These are phyloP conservation scores for Platycheirus albimanus DNA, from an alignment of 2,888 invertebrate genomes.

Conservation along the genomic window DNA sequence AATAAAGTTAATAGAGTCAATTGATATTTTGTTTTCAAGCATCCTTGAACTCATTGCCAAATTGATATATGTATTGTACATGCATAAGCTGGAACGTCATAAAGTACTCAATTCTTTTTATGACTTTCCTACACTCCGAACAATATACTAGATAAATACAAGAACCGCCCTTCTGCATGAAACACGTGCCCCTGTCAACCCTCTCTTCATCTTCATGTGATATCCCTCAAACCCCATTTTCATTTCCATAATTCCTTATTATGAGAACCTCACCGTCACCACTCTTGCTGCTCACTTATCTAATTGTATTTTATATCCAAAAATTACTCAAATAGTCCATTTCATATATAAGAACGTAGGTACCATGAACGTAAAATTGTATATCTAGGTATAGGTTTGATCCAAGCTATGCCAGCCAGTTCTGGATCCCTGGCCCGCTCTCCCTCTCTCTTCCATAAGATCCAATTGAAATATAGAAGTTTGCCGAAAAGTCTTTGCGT, in stretches of 20 bases:
- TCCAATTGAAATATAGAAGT: slow-evolving; percentile 38
- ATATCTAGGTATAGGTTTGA: not conserved
- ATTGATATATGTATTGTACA: slow-evolving; percentile 2
- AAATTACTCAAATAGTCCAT: slow-evolving; percentile 61
- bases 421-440: too few species aligned
- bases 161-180: not conserved
- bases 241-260: slow-evolving; percentile 58
- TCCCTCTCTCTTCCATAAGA: not conserved
- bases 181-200: not conserved
- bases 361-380: slow-evolving; percentile 13
- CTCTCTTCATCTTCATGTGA: not conserved
- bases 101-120: not conserved
- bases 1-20: not conserved
- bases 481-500: slow-evolving; percentile 45
- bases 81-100: not conserved
- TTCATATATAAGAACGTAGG: slow-evolving; percentile 21
- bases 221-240: not conserved
- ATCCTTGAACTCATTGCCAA: slow-evolving; percentile 33
- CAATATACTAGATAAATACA: too few species aligned
- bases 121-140: not conserved
- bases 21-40: slow-evolving; percentile 18
- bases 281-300: slow-evolving; percentile 41
- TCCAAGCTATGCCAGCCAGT: slow-evolving; percentile 23
- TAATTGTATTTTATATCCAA: slow-evolving; percentile 62
- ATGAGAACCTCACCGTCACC: slow-evolving; percentile 37